Percentiles rank a stretch among this genome's conserved stretches.
phyloP scores from a whole-genome alignment of 2,113 vertebrate genomes.

The Myotis yumanensis region DNA sequence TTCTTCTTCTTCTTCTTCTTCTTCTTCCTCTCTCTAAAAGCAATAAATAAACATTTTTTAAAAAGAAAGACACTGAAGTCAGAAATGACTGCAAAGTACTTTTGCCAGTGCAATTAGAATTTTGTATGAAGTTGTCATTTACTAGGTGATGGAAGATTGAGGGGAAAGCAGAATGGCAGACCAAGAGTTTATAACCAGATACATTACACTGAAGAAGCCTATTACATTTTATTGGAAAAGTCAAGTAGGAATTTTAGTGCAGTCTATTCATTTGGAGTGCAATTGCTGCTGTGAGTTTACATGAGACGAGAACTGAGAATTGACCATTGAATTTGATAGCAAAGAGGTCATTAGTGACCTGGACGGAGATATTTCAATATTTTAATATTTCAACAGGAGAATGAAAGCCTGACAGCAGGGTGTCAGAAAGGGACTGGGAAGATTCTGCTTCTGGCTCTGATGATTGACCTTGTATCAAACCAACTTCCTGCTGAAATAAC shows the following conservation, averaged over 20 bases:
- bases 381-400: background rate
- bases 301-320: background rate
- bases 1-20: background rate
- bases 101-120: background rate
- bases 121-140: constrained; percentile 10
- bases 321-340: background rate
- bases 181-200: constrained; percentile 1
- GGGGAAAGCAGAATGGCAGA: background rate
- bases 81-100: background rate
- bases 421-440: background rate
- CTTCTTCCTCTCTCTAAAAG: background rate
- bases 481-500: background rate
- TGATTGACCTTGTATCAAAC: background rate
- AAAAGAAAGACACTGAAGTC: background rate
- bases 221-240: constrained; percentile 47
- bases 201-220: background rate
- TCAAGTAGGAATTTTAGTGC: background rate
- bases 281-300: background rate
- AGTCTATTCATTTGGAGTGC: background rate
- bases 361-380: background rate
- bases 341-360: background rate
- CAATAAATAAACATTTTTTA: background rate
- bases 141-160: background rate
- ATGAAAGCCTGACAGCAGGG: background rate
- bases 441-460: background rate